Evolutionary conservation across 2,113 vertebrate species (phyloP).

Genomic region (Ivindomyrus marchei): DNA sequence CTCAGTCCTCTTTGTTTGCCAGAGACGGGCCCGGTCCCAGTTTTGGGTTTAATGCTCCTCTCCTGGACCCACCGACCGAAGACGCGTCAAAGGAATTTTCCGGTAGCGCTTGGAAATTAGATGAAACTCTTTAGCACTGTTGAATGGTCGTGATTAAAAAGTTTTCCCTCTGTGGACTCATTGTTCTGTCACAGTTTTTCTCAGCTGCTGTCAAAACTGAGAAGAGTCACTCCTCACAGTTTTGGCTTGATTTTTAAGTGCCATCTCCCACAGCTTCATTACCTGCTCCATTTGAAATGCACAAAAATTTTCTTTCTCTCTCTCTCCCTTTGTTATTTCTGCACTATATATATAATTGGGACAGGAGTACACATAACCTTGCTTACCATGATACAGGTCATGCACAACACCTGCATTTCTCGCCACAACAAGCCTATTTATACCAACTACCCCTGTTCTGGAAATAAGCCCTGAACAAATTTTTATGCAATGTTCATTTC

Average conservation of each 20-base stretch:
- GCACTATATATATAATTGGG: neutral
- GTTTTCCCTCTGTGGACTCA: neutral
- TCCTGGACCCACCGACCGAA: neutral
- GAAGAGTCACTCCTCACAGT: slow-evolving; percentile 1
- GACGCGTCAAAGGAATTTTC: neutral
- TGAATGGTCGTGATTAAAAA: neutral
- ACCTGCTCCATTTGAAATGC: slow-evolving; percentile 7
- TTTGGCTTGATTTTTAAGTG: slow-evolving; percentile 6
- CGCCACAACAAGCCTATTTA: neutral
- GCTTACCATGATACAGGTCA: neutral
- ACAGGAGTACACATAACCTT: neutral
- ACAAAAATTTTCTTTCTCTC: neutral
- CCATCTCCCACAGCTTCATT: neutral
- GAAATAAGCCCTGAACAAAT: neutral
- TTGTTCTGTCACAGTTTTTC: neutral
- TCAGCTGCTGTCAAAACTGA: neutral
- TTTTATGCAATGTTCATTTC: neutral
- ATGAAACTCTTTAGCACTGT: neutral
- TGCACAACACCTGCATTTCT: neutral
- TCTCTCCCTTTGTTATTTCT: neutral
- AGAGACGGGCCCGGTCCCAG: neutral
- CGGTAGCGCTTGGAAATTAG: neutral
- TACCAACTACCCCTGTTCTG: neutral
- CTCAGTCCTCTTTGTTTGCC: neutral
- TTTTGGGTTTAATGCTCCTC: neutral